Conservation (phyloP, 2,113 vertebrate genomes). For the Syngnathus floridae region DNA sequence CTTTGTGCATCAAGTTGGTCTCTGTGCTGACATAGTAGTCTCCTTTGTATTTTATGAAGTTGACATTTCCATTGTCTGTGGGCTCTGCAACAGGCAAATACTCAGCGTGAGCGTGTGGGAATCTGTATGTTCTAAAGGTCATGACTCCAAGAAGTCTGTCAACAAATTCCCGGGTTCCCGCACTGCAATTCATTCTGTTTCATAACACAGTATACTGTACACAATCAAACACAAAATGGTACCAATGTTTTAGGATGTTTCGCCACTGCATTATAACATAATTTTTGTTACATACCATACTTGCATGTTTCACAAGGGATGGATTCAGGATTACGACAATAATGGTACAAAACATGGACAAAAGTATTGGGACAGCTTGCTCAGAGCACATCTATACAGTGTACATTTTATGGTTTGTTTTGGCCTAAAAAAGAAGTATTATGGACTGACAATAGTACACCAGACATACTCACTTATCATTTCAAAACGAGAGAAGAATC, state of each 20-base stretch:
- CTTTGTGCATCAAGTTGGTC: constrained; percentile 80
- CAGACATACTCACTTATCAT: constrained; percentile 64
- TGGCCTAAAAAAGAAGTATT: background rate
- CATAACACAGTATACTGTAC: background rate
- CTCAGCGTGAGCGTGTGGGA: background rate
- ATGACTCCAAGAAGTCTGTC: background rate
- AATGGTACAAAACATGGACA: no score
- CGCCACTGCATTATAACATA: background rate
- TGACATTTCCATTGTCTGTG: constrained; percentile 85
- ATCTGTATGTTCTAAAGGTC: background rate
- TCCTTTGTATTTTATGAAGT: constrained; percentile 80
- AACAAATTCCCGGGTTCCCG: background rate
- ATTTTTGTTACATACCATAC: background rate
- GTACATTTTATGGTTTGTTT: no score
- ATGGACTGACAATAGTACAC: background rate
- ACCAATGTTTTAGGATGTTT: background rate
- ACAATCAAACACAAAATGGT: background rate
- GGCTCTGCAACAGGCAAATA: constrained; percentile 64
- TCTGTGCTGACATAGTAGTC: constrained; percentile 89
- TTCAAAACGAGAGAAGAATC: constrained; percentile 84
- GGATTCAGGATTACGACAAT: background rate
- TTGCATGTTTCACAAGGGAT: background rate
- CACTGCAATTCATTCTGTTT: constrained; percentile 6
- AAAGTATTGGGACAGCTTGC: no score
- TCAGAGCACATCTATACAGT: no score